Conservation (phyloP, 1,140 invertebrate species). For the Manduca sexta region DNA sequence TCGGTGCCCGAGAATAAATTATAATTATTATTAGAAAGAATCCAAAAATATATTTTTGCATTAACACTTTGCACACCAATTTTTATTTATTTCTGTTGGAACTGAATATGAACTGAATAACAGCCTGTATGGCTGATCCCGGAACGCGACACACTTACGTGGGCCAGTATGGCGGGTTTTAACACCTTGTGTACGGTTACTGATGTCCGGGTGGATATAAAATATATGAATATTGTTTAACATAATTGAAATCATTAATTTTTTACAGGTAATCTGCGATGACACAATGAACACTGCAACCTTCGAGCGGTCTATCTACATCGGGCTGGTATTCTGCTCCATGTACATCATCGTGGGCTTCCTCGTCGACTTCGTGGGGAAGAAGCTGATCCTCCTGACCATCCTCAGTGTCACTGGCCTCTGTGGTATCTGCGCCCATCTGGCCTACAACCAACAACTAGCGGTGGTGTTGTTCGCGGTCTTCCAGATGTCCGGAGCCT, state of each 20-base stretch:
- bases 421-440: constrained; percentile 42
- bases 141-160: too few relatives aligned
- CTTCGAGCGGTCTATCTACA: constrained; percentile 61
- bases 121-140: too few relatives aligned
- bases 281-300: constrained; percentile 57
- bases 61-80: too few relatives aligned
- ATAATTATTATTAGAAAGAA: background rate
- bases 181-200: too few relatives aligned
- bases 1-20: too few relatives aligned
- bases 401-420: constrained; percentile 39
- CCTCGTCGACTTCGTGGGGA: constrained; percentile 58
- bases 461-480: constrained; percentile 55
- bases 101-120: too few relatives aligned
- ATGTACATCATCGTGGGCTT: constrained; percentile 64
- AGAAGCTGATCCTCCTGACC: constrained; percentile 51
- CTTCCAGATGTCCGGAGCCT: constrained; percentile 63
- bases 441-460: constrained; percentile 35
- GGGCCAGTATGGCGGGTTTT: too few relatives aligned
- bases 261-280: constrained; percentile 35
- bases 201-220: too few relatives aligned
- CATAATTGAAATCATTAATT: background rate
- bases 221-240: too few relatives aligned
- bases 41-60: too few relatives aligned
- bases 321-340: constrained; percentile 60
- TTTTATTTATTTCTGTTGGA: too few relatives aligned